Evolutionary conservation across 2,113 vertebrate genomes (phyloP).

Genomic region (Gopherus evgoodei): DNA sequence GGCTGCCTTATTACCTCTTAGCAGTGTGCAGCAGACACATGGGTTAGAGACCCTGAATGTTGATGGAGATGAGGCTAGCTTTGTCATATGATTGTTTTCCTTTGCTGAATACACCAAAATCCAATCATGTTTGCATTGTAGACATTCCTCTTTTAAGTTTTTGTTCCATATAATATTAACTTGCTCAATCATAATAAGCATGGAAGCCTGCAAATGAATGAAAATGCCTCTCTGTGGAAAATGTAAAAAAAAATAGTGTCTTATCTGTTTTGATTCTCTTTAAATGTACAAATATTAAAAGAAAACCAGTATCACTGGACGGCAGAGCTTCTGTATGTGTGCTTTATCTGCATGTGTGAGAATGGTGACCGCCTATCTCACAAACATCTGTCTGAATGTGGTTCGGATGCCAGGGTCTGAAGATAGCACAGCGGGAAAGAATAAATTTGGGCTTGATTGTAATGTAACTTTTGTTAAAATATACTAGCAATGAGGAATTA

Average conservation of each 20-base stretch:
- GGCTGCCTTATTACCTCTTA: neutral
- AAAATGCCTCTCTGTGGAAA: neutral
- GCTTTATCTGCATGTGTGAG: slow-evolving; percentile 8
- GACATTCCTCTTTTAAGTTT: slow-evolving; percentile 11
- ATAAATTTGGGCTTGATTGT: neutral
- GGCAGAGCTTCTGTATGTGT: neutral
- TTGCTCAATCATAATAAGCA: neutral
- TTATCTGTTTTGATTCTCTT: neutral
- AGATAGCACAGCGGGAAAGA: neutral
- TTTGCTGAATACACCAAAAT: neutral
- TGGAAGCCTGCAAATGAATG: neutral
- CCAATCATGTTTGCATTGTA: neutral
- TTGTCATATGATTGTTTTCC: neutral
- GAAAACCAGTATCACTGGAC: neutral
- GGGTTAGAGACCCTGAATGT: neutral
- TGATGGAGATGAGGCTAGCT: neutral
- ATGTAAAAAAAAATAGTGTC: too few species aligned
- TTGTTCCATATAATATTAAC: neutral
- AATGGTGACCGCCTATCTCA: slow-evolving; percentile 34
- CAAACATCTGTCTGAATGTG: neutral
- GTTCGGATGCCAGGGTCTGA: neutral
- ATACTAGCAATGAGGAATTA: neutral
- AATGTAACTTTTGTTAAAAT: neutral
- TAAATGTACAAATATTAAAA: neutral
- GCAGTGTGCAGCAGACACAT: neutral